A percentile compares a stretch with the other conserved stretches of the same genome.
These are phyloP conservation scores for Catocala nupta DNA, from an alignment of 2,888 invertebrate genomes.

Conservation along the genomic window DNA sequence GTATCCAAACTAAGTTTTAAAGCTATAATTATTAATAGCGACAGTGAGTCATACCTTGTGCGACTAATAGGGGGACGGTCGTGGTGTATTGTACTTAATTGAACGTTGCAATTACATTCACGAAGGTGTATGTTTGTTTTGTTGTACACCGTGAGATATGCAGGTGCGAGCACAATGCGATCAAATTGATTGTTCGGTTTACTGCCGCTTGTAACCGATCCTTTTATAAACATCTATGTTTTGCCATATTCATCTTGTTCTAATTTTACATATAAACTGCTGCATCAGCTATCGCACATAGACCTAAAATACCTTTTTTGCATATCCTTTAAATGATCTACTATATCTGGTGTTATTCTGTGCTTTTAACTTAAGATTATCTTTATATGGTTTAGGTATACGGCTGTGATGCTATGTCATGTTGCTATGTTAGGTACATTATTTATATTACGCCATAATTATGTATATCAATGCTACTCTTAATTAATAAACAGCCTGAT, in stretches of 20 bases:
- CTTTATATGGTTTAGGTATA: too few species aligned
- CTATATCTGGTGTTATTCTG: too few species aligned
- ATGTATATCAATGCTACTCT: too few species aligned
- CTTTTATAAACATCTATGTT: constrained; percentile 10
- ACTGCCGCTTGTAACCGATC: constrained; percentile 16
- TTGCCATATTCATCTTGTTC: neutral
- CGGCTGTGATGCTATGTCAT: too few species aligned
- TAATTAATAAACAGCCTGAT: neutral
- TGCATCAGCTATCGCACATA: too few species aligned
- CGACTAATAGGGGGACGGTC: constrained; percentile 39
- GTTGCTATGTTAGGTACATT: too few species aligned
- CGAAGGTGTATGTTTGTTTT: constrained; percentile 41
- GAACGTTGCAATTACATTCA: constrained; percentile 45
- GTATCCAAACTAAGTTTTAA: constrained; percentile 28
- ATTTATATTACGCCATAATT: too few species aligned
- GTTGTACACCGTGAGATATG: constrained; percentile 35
- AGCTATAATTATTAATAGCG: constrained; percentile 39
- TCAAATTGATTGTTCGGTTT: constrained; percentile 45
- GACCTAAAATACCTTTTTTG: too few species aligned
- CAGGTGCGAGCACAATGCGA: constrained; percentile 42
- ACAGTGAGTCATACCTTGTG: constrained; percentile 42
- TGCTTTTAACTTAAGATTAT: too few species aligned
- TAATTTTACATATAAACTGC: too few species aligned
- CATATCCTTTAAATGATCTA: too few species aligned
- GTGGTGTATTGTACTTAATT: constrained; percentile 43